A percentile compares a stretch with the other conserved stretches of the same genome.
Evolutionary conservation across 1,140 invertebrate genomes (phyloP).

Genomic region (Drosophila ficusphila): DNA sequence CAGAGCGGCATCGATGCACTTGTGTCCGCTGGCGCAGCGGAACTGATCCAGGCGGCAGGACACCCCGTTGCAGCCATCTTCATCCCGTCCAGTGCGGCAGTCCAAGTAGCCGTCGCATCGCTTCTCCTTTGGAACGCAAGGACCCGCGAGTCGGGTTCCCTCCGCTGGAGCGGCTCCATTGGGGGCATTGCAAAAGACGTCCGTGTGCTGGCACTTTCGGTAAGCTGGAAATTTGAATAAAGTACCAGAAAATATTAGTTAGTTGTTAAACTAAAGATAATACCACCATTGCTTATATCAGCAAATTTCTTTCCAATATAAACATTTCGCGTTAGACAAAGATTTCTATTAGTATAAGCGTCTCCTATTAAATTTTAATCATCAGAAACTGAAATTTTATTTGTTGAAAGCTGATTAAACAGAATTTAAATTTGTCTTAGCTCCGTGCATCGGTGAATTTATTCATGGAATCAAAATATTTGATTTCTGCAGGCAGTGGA

Average conservation of each 20-base stretch:
- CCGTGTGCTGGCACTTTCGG: constrained; percentile 92
- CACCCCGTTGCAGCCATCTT: constrained; percentile 90
- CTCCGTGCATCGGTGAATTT: too few relatives aligned
- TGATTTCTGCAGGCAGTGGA: too few relatives aligned
- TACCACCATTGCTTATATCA: too few relatives aligned
- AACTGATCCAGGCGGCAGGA: constrained; percentile 95
- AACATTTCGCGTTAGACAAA: too few relatives aligned
- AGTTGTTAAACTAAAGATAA: neutral
- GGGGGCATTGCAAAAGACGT: constrained; percentile 90
- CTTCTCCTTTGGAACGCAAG: constrained; percentile 94
- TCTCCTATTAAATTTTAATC: too few relatives aligned
- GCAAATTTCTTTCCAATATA: too few relatives aligned
- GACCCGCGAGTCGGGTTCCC: constrained; percentile 86
- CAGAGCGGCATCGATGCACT: constrained; percentile 91
- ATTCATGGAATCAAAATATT: too few relatives aligned
- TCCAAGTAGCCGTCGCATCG: constrained; percentile 95
- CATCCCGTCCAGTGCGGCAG: constrained; percentile 94
- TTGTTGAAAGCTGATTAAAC: too few relatives aligned
- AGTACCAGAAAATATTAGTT: neutral
- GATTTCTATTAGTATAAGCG: too few relatives aligned
- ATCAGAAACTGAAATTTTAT: too few relatives aligned
- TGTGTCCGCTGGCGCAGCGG: constrained; percentile 92
- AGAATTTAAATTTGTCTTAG: too few relatives aligned
- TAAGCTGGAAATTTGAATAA: constrained; percentile 88
- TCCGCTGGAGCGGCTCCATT: constrained; percentile 81